These are phyloP conservation scores for Philereme transversata DNA, from an alignment of 2,888 invertebrate species.

Conservation along the genomic window DNA sequence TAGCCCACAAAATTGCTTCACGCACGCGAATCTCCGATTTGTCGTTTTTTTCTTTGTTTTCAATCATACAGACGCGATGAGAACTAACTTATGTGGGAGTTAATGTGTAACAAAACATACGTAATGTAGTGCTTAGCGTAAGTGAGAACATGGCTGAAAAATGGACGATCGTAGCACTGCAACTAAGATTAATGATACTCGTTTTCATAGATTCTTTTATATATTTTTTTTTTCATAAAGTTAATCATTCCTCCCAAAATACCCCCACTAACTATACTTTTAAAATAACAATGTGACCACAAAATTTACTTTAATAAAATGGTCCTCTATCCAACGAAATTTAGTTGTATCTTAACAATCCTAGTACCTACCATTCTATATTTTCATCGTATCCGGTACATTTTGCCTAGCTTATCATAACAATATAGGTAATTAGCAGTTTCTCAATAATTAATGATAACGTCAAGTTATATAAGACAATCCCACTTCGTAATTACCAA, in stretches of 20 bases:
- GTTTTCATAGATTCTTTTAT: neutral
- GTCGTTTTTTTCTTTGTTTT: conserved; percentile 54
- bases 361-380: neutral
- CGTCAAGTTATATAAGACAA: neutral
- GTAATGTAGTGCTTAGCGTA: conserved; percentile 18
- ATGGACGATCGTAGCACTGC: neutral
- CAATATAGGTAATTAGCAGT: no score
- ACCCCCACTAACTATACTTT: no score
- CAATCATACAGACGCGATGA: conserved; percentile 32
- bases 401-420: no score
- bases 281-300: no score
- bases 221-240: no score
- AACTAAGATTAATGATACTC: neutral
- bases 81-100: conserved; percentile 27
- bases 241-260: no score
- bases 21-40: conserved; percentile 65
- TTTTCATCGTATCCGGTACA: neutral
- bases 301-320: neutral
- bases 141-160: conserved; percentile 22
- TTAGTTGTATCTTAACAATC: conserved; percentile 1
- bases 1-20: conserved; percentile 59
- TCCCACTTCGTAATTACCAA: neutral
- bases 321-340: neutral
- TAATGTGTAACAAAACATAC: conserved; percentile 26
- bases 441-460: neutral